These are phyloP conservation scores for Paraplagusia blochii DNA, from an alignment of 2,113 vertebrate genomes.

Conservation along the genomic window DNA sequence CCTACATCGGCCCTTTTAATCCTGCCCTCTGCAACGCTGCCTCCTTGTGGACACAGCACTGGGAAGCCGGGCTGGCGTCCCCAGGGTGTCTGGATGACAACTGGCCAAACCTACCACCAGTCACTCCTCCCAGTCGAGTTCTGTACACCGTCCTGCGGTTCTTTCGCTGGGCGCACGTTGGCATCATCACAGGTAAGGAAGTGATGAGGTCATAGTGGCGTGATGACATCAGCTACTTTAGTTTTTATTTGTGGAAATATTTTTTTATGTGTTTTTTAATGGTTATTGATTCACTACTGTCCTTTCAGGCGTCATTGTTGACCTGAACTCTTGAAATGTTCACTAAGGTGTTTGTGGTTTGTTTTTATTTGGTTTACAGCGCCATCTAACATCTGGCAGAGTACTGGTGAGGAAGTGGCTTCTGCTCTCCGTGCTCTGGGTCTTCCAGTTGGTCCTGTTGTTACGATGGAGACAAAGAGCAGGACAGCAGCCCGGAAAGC, in stretches of 20 bases:
- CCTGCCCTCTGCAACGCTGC: constrained; percentile 63
- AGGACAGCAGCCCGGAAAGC: constrained; percentile 56
- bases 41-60: constrained; percentile 61
- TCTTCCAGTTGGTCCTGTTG: constrained; percentile 74
- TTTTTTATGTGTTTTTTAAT: not conserved
- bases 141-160: constrained; percentile 66
- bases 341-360: not conserved
- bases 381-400: constrained; percentile 77
- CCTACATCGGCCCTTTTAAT: constrained; percentile 67
- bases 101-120: constrained; percentile 56
- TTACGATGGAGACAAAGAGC: constrained; percentile 61
- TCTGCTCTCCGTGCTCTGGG: constrained; percentile 70
- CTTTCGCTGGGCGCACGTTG: constrained; percentile 83
- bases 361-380: constrained; percentile 28
- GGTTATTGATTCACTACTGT: no score
- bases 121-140: constrained; percentile 54
- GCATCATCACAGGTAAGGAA: constrained; percentile 68
- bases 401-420: constrained; percentile 75
- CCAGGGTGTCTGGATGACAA: constrained; percentile 58
- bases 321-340: no score
- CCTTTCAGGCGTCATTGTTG: no score
- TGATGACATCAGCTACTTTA: not conserved
- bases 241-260: not conserved
- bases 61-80: constrained; percentile 66
- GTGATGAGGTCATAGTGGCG: not conserved